phyloP scores from a whole-genome alignment of 2,797 vertebrate genomes.

The Chaunax sp. region DNA sequence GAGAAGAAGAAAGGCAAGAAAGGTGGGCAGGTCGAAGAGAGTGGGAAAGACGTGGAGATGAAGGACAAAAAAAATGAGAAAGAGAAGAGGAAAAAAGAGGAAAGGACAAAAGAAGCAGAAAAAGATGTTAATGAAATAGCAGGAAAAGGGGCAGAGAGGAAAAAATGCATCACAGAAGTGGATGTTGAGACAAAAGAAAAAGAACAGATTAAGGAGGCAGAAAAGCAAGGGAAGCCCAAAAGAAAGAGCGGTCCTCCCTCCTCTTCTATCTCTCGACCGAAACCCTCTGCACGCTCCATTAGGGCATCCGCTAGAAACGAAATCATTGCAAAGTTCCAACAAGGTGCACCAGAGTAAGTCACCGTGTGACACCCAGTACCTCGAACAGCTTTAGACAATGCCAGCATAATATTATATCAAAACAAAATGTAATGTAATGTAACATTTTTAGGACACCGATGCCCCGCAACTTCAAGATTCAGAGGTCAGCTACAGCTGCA shows the following conservation, averaged over 20 bases:
- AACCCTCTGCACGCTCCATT: conserved; percentile 65
- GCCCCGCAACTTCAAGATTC: conserved; percentile 84
- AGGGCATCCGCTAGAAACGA: conserved; percentile 76
- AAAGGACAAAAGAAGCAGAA: conserved; percentile 21
- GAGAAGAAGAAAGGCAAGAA: conserved; percentile 14
- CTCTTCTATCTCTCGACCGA: conserved; percentile 65
- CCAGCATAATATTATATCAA: background rate
- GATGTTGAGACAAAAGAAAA: conserved; percentile 60
- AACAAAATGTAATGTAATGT: conserved; percentile 1
- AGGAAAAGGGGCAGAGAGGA: conserved; percentile 40
- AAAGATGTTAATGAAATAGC: conserved; percentile 33
- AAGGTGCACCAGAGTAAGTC: conserved; percentile 82
- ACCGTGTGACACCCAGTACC: background rate
- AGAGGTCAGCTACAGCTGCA: conserved; percentile 85
- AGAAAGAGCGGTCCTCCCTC: conserved; percentile 65
- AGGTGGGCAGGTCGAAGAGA: conserved; percentile 11
- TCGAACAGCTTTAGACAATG: background rate
- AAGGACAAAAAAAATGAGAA: conserved; percentile 28
- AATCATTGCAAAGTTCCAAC: conserved; percentile 86
- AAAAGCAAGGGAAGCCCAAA: conserved; percentile 77
- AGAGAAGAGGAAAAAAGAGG: conserved; percentile 27
- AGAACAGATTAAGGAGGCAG: conserved; percentile 63
- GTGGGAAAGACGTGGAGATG: conserved; percentile 16
- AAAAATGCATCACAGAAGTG: conserved; percentile 42
- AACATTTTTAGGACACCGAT: conserved; percentile 71